Conservation (phyloP, 2,888 invertebrate species). For the Epirrhoe tristata region DNA sequence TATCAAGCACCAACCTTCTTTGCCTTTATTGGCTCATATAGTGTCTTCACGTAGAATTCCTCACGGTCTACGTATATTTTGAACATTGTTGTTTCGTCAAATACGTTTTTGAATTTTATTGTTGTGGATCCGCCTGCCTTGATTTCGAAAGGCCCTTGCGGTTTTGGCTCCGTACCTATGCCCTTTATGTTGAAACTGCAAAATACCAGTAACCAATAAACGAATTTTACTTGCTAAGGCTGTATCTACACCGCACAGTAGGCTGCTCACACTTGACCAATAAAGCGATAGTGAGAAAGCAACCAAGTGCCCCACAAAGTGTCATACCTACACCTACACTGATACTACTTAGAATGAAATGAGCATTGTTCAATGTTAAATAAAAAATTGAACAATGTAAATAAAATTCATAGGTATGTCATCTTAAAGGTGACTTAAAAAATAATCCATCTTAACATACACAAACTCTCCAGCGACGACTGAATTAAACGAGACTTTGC, state of each 20-base stretch:
- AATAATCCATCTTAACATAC: constrained; percentile 55
- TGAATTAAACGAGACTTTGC: constrained; percentile 69
- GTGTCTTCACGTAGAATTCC: constrained; percentile 67
- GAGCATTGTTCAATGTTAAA: too few relatives aligned
- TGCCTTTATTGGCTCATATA: constrained; percentile 53
- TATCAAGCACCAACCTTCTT: constrained; percentile 54
- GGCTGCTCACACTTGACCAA: too few relatives aligned
- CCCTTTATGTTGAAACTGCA: constrained; percentile 72
- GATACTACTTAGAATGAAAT: too few relatives aligned
- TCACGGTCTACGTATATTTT: constrained; percentile 66
- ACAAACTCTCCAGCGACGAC: constrained; percentile 72
- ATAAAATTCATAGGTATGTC: too few relatives aligned
- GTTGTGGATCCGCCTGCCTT: constrained; percentile 60
- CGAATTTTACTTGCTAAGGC: too few relatives aligned
- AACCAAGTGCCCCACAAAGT: too few relatives aligned
- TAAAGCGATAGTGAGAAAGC: too few relatives aligned
- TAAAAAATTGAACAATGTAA: too few relatives aligned
- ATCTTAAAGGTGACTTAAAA: background rate
- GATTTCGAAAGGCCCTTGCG: constrained; percentile 72
- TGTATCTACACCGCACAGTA: too few relatives aligned
- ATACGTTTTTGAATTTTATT: constrained; percentile 74
- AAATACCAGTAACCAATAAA: too few relatives aligned
- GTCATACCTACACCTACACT: too few relatives aligned
- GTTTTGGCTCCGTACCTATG: constrained; percentile 66
- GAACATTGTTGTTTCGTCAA: constrained; percentile 64